Base-by-base conservation (phyloP, 2,888 invertebrate genomes). In the Tineola bisselliella region DNA sequence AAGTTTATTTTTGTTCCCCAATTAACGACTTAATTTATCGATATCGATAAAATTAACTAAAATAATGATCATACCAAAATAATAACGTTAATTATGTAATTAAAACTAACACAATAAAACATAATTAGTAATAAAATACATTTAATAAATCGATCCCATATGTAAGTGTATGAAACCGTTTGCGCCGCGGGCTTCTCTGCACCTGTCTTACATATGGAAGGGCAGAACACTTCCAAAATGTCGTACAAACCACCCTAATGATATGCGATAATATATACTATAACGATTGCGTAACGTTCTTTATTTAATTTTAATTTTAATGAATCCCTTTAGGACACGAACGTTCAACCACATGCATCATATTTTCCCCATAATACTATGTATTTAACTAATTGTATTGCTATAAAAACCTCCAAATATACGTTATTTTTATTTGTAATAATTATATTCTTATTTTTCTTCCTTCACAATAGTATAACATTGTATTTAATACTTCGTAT, bases 201-300 rank as follows among this genome's bases (percentile, higher is more conserved):
- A 58, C 58, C 58, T 58, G 58, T 58, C 58, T 33, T 54, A 13
- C 48, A 17, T 18, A 48, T 38, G 38, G 38, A n/a, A 38, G n/a
- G 3, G 2, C 10, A 38, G 1, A 38, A n/a, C n/a, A 38, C 38
- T 6, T 10, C 38, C 38, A 10, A 38, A 10, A 38, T 38, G 38
- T 38, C 10, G 2, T 38, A 38, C 3, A 38, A 38, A 38, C 38
- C 38, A 12, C 38, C 38, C 38, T 38, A 10, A 12, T 38, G 38
- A 38, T 38, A 38, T 38, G 38, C 38, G 10, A 38, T 12, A 38
- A 38, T 38, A 38, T 38, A 10, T 10, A 12, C 10, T 38, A 38
- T n/a, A 38, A 38, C 10, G 10, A 3, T 6, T 38, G 10, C 38
- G 38, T 25, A 25, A 25, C 25, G 38, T 10, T 38, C 10, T 6